Conservation (phyloP, 1,140 invertebrate genomes). For the Hirudo medicinalis region DNA sequence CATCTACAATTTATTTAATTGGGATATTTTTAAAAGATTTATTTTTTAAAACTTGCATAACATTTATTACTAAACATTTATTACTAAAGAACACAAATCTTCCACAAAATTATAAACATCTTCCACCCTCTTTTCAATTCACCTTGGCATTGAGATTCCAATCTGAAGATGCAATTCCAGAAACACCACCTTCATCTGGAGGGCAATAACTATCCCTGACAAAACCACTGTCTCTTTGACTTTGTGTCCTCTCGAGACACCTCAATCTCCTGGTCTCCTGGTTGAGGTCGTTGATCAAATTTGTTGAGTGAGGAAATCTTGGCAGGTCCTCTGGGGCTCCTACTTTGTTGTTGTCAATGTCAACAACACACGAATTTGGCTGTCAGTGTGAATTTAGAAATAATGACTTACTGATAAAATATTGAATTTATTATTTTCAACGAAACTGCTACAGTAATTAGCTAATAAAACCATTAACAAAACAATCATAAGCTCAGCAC, state of each 20-base stretch:
- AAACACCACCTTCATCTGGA: constrained; percentile 16
- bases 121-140: not conserved
- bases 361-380: constrained; percentile 83
- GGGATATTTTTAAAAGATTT: too few relatives aligned
- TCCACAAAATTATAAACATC: too few relatives aligned
- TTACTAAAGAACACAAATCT: too few relatives aligned
- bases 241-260: not conserved
- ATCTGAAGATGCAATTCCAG: not conserved
- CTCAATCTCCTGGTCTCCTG: constrained; percentile 18
- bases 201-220: constrained; percentile 21
- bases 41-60: not conserved
- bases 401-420: constrained; percentile 4
- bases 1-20: constrained; percentile 15
- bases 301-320: constrained; percentile 71
- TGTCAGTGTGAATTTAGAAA: constrained; percentile 30
- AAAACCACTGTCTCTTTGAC: constrained; percentile 19
- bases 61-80: not conserved
- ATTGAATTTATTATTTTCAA: not conserved
- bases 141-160: constrained; percentile 8
- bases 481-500: too few relatives aligned
- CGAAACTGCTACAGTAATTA: too few relatives aligned
- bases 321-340: constrained; percentile 90
- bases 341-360: constrained; percentile 79
- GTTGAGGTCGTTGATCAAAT: constrained; percentile 67
- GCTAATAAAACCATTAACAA: too few relatives aligned